Percentiles rank a stretch among this genome's conserved stretches.
phyloP scores from a whole-genome alignment of 2,113 vertebrate genomes.

The Rana temporaria region DNA sequence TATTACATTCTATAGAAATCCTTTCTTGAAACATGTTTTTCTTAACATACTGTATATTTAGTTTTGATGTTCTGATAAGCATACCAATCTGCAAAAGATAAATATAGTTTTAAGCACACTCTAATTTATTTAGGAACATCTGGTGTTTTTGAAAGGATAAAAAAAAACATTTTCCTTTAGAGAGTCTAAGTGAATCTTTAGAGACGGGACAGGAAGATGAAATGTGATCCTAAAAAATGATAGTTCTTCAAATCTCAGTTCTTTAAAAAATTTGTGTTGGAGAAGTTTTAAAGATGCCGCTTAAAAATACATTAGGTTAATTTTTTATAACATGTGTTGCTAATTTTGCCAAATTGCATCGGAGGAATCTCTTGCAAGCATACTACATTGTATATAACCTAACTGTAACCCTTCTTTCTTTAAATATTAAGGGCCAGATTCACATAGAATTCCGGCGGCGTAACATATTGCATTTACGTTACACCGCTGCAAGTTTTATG shows the following conservation, averaged over 20 bases:
- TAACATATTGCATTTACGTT: no score
- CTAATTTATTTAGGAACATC: slow-evolving; percentile 47
- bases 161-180: slow-evolving; percentile 2
- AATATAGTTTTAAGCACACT: slow-evolving; percentile 40
- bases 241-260: slow-evolving; percentile 12
- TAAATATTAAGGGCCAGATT: no score
- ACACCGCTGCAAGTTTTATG: no score
- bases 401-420: no score
- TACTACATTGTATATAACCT: no score
- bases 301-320: no score
- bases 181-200: slow-evolving; percentile 25
- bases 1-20: not conserved
- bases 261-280: slow-evolving; percentile 3
- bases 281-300: no score
- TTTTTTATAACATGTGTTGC: no score
- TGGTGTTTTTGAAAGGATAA: slow-evolving; percentile 35
- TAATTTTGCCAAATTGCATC: no score
- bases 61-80: slow-evolving; percentile 32
- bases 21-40: not conserved
- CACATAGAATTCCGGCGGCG: no score
- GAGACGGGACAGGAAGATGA: slow-evolving; percentile 26
- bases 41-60: slow-evolving; percentile 7
- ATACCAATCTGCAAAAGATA: slow-evolving; percentile 20
- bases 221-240: slow-evolving; percentile 31
- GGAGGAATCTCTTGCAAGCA: no score